Evolutionary conservation across 1,140 invertebrate species (phyloP).

Genomic region (Solenopsis invicta): DNA sequence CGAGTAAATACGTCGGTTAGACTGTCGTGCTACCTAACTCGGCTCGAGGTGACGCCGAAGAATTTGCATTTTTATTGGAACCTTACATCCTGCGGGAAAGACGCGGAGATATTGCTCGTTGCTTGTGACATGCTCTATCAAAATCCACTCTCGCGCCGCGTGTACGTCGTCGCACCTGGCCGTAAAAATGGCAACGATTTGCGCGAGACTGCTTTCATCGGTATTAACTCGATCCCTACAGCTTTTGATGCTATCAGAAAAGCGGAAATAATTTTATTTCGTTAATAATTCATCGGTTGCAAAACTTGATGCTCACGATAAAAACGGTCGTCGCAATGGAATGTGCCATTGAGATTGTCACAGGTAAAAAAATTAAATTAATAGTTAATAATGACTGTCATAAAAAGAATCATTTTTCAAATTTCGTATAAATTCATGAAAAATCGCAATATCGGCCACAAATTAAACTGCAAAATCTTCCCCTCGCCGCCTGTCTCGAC

Average conservation of each 20-base stretch:
- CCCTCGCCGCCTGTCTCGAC: constrained; percentile 53
- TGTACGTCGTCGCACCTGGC: constrained; percentile 49
- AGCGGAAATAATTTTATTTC: neutral
- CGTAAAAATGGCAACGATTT: constrained; percentile 42
- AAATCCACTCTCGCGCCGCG: constrained; percentile 38
- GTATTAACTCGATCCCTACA: constrained; percentile 40
- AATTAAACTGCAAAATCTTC: constrained; percentile 62
- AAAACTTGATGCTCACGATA: neutral
- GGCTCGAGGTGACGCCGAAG: constrained; percentile 49
- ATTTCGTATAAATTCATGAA: constrained; percentile 18
- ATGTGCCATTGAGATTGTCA: neutral
- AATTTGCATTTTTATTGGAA: constrained; percentile 85
- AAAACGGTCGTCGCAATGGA: neutral
- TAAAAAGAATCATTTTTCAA: neutral
- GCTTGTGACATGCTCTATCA: constrained; percentile 62
- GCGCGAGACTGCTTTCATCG: constrained; percentile 37
- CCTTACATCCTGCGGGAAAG: constrained; percentile 68
- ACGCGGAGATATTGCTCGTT: constrained; percentile 63
- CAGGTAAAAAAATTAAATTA: neutral
- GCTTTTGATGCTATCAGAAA: neutral
- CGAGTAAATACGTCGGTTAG: constrained; percentile 74
- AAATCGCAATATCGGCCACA: constrained; percentile 34
- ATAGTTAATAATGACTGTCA: neutral
- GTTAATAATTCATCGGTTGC: neutral
- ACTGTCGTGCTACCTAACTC: constrained; percentile 65